These are phyloP conservation scores for Rhinogobius similis DNA, from an alignment of 2,113 vertebrate species.

Conservation along the genomic window DNA sequence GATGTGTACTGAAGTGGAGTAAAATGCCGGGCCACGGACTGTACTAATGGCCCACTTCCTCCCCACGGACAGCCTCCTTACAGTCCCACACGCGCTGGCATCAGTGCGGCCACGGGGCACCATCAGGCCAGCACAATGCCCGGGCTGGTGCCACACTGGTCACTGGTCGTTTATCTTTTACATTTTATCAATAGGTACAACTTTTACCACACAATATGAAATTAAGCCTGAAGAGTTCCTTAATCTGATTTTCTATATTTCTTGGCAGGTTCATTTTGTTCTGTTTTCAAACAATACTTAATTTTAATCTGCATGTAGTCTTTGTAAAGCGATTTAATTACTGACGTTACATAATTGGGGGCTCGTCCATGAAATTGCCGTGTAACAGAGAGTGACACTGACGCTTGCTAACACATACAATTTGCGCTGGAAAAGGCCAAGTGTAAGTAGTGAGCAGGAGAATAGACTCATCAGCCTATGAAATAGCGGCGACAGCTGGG, in stretches of 20 bases:
- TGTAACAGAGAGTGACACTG: slow-evolving; percentile 45
- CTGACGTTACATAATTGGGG: not conserved
- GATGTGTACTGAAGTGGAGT: slow-evolving; percentile 74
- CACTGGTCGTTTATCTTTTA: not conserved
- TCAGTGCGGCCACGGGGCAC: slow-evolving; percentile 59
- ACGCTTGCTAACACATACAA: slow-evolving; percentile 26
- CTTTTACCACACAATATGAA: not conserved
- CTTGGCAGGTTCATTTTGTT: not conserved
- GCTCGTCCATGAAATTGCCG: not conserved
- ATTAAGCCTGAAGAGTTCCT: not conserved
- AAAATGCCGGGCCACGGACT: slow-evolving; percentile 70
- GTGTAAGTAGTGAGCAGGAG: slow-evolving; percentile 34
- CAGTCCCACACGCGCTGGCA: slow-evolving; percentile 65
- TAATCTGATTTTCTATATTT: not conserved
- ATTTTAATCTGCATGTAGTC: not conserved
- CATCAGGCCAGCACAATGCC: slow-evolving; percentile 29
- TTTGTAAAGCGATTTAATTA: not conserved
- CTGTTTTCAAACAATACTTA: not conserved
- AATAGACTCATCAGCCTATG: slow-evolving; percentile 62
- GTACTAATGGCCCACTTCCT: slow-evolving; percentile 76
- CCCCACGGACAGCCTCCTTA: slow-evolving; percentile 58
- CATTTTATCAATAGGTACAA: not conserved
- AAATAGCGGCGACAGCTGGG: slow-evolving; percentile 60
- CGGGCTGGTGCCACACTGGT: slow-evolving; percentile 1
- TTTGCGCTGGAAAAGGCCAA: slow-evolving; percentile 18